Evolutionary conservation across 2,113 vertebrate species (phyloP), one percentile per base, ranked within the genome.

Genomic region (Limanda limanda): DNA sequence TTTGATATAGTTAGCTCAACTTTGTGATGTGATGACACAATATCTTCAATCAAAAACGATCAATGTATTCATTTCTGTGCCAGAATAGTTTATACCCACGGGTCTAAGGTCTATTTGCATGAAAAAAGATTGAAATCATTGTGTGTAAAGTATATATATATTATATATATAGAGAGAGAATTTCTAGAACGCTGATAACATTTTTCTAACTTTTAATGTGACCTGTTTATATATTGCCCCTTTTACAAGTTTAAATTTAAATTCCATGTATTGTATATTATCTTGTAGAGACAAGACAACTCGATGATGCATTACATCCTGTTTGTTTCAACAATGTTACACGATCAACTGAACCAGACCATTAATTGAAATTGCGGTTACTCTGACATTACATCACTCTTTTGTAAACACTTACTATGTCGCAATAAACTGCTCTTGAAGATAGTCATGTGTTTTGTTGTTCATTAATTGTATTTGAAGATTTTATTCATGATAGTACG

Each of bases 361-460:
- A 57, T 82, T 67, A 71, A 78, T 86, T 76, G 13, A 75, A 88
- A 85, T 55, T 86, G 76, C 62, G 89, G 86, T 81, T 85, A 83
- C 8, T 77, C 72, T 76, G 78, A 84, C 58, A 73, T 82, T 78
- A 60, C 72, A 83, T 79, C 71, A 64, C 63, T 84, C 80, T 92
- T 92, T 89, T 92, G 90, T 85, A 92, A 87, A 81, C 85, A 84
- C 71, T 87, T 91, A 61, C 73, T 74, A 84, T 85, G 81, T 91
- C 8, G 77, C 83, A 91, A 86, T 91, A 91, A 92, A 91, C 74
- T 86, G 42, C 78, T 91, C 86, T 75, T 72, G 40, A 88, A 79
- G 51, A 89, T 52, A 77, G 42, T 57, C 71, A 71, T 1, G 40
- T 76, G 40, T 79, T 69, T 85, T 76, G 45, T 94, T 94, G 93